Evolutionary conservation across 2,888 invertebrate species (phyloP).

Genomic region (Drosophila kanekoi): DNA sequence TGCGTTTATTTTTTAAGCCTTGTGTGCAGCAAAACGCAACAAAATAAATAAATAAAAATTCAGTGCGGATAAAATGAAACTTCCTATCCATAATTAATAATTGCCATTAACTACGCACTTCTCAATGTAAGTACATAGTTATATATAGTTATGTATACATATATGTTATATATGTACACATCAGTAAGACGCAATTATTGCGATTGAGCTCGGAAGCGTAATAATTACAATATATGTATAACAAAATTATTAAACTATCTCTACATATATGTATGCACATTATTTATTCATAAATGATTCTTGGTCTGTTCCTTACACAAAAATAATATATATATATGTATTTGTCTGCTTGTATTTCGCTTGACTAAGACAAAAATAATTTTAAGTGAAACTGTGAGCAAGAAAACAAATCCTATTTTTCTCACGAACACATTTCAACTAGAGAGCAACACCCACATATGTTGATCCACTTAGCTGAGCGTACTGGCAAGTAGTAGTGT

Average conservation of each 20-base stretch:
- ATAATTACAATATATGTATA: too few relatives aligned
- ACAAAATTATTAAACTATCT: too few relatives aligned
- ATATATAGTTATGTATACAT: background rate
- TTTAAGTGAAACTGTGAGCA: background rate
- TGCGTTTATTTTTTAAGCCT: background rate
- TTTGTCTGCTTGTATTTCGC: background rate
- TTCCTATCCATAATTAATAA: slow-evolving; percentile 12
- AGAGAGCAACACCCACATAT: slow-evolving; percentile 63
- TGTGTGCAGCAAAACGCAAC: background rate
- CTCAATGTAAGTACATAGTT: slow-evolving; percentile 1
- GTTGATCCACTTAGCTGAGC: slow-evolving; percentile 57
- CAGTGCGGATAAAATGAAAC: slow-evolving; percentile 18
- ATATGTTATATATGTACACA: background rate
- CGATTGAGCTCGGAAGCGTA: background rate
- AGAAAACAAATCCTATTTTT: slow-evolving; percentile 7
- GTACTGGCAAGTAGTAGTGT: slow-evolving; percentile 24
- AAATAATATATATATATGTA: background rate
- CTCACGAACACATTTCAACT: slow-evolving; percentile 23
- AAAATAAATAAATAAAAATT: slow-evolving; percentile 1
- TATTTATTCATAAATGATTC: too few relatives aligned
- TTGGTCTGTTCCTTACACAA: background rate
- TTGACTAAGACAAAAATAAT: background rate
- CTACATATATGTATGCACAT: too few relatives aligned
- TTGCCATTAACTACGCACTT: slow-evolving; percentile 21
- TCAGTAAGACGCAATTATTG: slow-evolving; percentile 11